Conservation (phyloP, 2,888 invertebrate species). For the Unio delphinus region DNA sequence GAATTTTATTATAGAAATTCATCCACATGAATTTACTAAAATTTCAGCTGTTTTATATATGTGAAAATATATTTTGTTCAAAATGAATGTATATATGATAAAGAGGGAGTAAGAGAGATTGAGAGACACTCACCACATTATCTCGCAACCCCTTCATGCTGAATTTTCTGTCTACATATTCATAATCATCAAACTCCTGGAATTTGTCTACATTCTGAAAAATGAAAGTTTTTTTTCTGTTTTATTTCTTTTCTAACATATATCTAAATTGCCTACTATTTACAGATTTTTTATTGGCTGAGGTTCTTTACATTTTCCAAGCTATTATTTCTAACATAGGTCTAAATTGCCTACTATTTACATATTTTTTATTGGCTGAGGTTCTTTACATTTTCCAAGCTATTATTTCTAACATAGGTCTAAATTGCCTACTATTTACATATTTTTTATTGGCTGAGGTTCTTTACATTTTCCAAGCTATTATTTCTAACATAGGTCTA, state of each 20-base stretch:
- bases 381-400: too few species aligned
- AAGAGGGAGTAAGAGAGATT: too few species aligned
- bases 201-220: slow-evolving; percentile 6
- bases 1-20: too few species aligned
- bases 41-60: too few species aligned
- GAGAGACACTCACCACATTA: too few species aligned
- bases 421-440: slow-evolving; percentile 10
- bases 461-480: too few species aligned
- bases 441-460: background rate
- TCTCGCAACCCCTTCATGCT: too few species aligned
- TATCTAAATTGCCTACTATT: slow-evolving; percentile 11
- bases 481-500: slow-evolving; percentile 2
- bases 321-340: background rate
- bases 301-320: too few species aligned
- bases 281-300: slow-evolving; percentile 3
- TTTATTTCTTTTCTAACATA: slow-evolving; percentile 4
- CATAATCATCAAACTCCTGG: background rate
- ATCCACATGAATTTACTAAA: too few species aligned
- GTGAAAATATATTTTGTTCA: too few species aligned
- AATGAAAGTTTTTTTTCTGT: slow-evolving; percentile 11
- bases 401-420: slow-evolving; percentile 1
- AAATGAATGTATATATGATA: too few species aligned
- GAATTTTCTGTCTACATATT: too few species aligned
- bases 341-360: slow-evolving; percentile 12
- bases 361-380: slow-evolving; percentile 1